These are phyloP conservation scores for Gymnocypris eckloni DNA, from an alignment of 2,797 vertebrate genomes.

Conservation along the genomic window DNA sequence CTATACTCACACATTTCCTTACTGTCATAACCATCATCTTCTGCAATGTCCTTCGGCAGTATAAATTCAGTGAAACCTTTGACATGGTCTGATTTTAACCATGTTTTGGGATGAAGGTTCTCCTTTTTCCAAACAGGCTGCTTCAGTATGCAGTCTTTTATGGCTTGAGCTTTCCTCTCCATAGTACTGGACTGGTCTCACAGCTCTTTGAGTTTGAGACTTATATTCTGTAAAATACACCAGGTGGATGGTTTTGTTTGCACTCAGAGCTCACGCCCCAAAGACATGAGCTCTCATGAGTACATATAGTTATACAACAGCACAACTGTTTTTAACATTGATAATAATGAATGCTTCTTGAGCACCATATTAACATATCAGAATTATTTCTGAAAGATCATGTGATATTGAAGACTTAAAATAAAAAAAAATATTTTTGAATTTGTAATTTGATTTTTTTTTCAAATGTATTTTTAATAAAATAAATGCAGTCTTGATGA, in stretches of 20 bases:
- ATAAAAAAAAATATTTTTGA: background rate
- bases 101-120: constrained; percentile 70
- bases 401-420: background rate
- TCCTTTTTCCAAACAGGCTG: constrained; percentile 69
- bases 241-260: constrained; percentile 68
- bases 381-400: background rate
- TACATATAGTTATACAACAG: constrained; percentile 9
- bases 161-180: constrained; percentile 65
- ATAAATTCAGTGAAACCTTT: constrained; percentile 73
- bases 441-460: background rate
- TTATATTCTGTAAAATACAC: constrained; percentile 26
- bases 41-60: constrained; percentile 63
- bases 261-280: constrained; percentile 72
- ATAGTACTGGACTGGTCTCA: constrained; percentile 55
- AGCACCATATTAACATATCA: too few species aligned
- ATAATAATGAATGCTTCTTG: too few species aligned
- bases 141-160: constrained; percentile 64
- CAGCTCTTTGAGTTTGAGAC: constrained; percentile 16
- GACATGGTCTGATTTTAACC: constrained; percentile 67
- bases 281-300: constrained; percentile 14
- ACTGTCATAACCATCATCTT: constrained; percentile 73
- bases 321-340: too few species aligned
- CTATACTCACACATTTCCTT: constrained; percentile 80
- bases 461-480: background rate
- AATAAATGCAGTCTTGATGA: background rate